A percentile compares a stretch with the other conserved stretches of the same genome.
Conservation (phyloP, 2,797 vertebrate genomes). For the Champsocephalus esox region DNA sequence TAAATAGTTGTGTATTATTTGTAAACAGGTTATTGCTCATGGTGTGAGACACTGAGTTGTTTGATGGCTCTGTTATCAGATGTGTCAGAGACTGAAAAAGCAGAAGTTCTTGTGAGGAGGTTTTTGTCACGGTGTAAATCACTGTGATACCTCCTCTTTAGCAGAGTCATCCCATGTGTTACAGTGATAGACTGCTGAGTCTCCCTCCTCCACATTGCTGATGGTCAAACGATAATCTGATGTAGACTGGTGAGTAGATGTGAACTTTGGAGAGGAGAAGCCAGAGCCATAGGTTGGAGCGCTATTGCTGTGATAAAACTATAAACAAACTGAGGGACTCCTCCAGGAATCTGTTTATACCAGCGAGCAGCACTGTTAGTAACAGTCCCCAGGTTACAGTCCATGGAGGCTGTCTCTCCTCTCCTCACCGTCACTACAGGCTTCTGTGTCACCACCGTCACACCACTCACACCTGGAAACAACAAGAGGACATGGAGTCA, state of each 20-base stretch:
- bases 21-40: too few species aligned
- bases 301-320: accelerated
- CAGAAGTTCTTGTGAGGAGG: slow-evolving; percentile 44
- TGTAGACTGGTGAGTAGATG: slow-evolving; percentile 27
- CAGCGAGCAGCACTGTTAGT: background rate
- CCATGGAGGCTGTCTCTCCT: slow-evolving; percentile 65
- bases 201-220: slow-evolving; percentile 43
- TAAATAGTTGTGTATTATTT: too few species aligned
- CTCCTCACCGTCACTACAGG: slow-evolving; percentile 49
- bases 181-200: slow-evolving; percentile 66
- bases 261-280: slow-evolving; percentile 31
- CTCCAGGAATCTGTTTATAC: slow-evolving; percentile 15
- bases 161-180: accelerated
- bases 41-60: too few species aligned
- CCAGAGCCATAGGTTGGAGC: background rate
- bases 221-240: slow-evolving; percentile 62
- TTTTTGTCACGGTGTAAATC: slow-evolving; percentile 67
- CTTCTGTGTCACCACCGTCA: slow-evolving; percentile 71
- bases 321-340: background rate
- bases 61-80: background rate
- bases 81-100: slow-evolving; percentile 10
- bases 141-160: background rate
- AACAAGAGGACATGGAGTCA: slow-evolving; percentile 59
- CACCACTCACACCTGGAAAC: slow-evolving; percentile 74
- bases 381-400: slow-evolving; percentile 66